Evolutionary conservation across 1,140 invertebrate genomes (phyloP), one percentile per base, ranked within the genome.

Genomic region (Scaptomyza pallida): DNA sequence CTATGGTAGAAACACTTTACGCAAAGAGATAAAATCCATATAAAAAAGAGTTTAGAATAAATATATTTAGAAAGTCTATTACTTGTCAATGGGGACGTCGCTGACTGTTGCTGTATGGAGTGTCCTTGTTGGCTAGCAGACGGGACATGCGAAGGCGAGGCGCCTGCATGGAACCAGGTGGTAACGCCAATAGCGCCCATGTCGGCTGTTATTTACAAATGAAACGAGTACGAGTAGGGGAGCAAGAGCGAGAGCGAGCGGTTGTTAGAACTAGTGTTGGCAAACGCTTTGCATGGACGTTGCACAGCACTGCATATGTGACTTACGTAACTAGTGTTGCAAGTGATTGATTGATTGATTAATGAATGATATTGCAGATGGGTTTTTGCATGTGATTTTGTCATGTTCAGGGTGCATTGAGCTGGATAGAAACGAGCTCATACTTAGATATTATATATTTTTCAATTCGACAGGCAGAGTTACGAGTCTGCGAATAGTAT

Each of bases 161-260:
- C 89, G 50, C 90, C 90, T 23, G 88, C 89, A 86, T 86, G 82
- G 56, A 91, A 91, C 86, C 90, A 91, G 50, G 90, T 91, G 76
- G 90, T 91, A 43, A 91, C 89, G 68, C 89, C 89, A 45, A 91
- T 79, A 50, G 71, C 75, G 56, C 86, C 82, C 54, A 86, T 78
- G 65, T 86, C 80, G 64, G 73, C 81, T 85, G 52, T 54, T 47
- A 5, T 45, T 52, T 26, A n/a, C n/a, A 63, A 70, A 33, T 9
- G 26, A 43, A 50, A 50, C 15, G 9, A 16, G 35, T 13, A 10
- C 19, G 19, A 30, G 26, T 41, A 10, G n/a, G 45, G 45, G 55
- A 40, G 35, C 19, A 23, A 61, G 33, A 30, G 35, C 50, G 23
- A 75, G 48, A 63, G 54, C 62, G 73, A 57, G 21, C 50, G 59